Evolutionary conservation across 2,888 invertebrate genomes (phyloP), one percentile per base, ranked within the genome.

Genomic region (Eupelmus urozonus): DNA sequence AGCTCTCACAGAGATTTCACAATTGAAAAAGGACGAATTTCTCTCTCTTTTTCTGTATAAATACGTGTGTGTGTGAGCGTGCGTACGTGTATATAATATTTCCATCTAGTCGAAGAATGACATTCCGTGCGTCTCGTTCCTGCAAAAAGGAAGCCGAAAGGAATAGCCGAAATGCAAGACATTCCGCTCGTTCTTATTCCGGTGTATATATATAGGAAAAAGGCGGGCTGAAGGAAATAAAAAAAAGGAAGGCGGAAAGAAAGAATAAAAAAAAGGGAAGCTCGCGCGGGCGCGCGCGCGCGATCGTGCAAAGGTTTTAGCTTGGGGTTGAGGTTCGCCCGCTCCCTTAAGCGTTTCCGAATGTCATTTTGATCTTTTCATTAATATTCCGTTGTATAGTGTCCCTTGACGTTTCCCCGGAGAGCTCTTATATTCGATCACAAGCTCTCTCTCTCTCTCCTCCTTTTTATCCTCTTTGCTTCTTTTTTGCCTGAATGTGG

Each of bases 351-450:
- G 65, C 70, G 51, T 69, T 79, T 66, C 70, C 40, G 62, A 80
- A 76, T 65, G 76, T 70, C 79, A 76, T 80, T 80, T 74, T 74
- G 79, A 80, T 76, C 69, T 74, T 73, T 80, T 76, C 76, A 80
- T 80, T 80, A 80, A 76, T 80, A 80, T 74, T 71, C 76, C 67
- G 65, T 18, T 66, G 66, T 42, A 45, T 16, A 55, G 53, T 29
- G 62, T 60, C 67, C 67, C 62, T 49, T 45, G 60, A 42, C 27
- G 20, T 25, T 60, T 65, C 70, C 76, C 53, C 23, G n/a, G 63
- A 45, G 70, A 70, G 49, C 57, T 70, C 63, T 76, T 76, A 34
- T 55, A 70, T 57, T 70, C 63, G 57, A 70, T 76, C 76, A 42
- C 18, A 60, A 62, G 27, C 29, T 20, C 20, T 29, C 60, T 29